Base-by-base conservation (phyloP, 1,140 invertebrate genomes). In the Sipha flava region DNA sequence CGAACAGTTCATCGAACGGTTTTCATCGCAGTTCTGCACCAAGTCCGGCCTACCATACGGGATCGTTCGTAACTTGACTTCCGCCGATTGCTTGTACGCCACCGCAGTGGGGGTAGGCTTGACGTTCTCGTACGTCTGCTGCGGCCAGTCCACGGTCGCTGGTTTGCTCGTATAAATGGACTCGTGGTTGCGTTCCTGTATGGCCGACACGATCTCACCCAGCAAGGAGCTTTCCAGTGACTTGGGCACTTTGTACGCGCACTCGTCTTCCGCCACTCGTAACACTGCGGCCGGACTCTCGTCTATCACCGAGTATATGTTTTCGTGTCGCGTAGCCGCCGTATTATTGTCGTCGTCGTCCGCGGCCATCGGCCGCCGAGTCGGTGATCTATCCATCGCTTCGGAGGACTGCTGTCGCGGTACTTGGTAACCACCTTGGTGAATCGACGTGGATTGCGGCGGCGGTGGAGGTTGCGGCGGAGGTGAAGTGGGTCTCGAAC, bases 241-340 rank as follows among this genome's bases (percentile, higher is more conserved):
- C 26, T 34, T 72, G 0, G 90, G 88, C 4, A 87, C 85, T 79
- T 88, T 88, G 81, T 90, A 88, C 31, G 81, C 23, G 6, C 29
- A n/a, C 47, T 66, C 85, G 86, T 82, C 82, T 85, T 84, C 37
- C 84, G 79, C 77, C 86, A 82, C 80, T 85, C 18, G n/a, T n/a
- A n/a, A n/a, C n/a, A n/a, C 85, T 37, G 79, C 82, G 3, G 84
- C 82, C 0, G 88, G 89, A 82, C 88, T 88, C 84, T 95, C 94
- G 83, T 94, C 92, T 62, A 95, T 95, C 0, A 94, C 91, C 1
- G 93, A 93, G 83, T 95, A 95, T 81, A 95, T 95, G 83, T 94
- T 94, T 82, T 95, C 93, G 5, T 4, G 37, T 4, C 5, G 37
- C 10, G 10, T 4, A 40, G 34, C 82, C 85, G 47, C 83, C 86